Evolutionary conservation across 1,140 invertebrate species (phyloP).

Genomic region (Apis cerana): DNA sequence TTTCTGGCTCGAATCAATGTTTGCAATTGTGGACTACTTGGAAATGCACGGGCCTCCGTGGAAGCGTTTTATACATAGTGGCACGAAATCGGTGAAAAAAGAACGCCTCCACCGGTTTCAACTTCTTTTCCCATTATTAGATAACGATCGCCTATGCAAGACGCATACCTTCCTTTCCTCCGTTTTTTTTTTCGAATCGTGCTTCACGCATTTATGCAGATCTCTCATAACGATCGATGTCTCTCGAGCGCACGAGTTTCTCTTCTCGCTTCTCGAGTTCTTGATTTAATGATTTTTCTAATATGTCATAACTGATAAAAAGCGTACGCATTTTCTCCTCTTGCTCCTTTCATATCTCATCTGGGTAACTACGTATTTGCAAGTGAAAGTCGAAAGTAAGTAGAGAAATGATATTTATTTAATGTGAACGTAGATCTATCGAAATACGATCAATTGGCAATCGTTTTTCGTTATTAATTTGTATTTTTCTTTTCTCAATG

Average conservation of each 20-base stretch:
- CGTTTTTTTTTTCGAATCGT: background rate
- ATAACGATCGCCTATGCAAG: conserved; percentile 21
- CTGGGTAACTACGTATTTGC: too few relatives aligned
- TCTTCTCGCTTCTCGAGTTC: background rate
- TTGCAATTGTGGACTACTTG: conserved; percentile 43
- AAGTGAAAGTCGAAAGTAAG: too few relatives aligned
- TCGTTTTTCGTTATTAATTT: too few relatives aligned
- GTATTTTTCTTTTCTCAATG: too few relatives aligned
- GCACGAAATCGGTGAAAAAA: conserved; percentile 23
- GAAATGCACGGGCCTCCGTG: conserved; percentile 23
- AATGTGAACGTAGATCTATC: too few relatives aligned
- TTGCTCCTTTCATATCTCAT: too few relatives aligned
- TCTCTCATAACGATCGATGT: background rate
- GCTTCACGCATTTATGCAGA: background rate
- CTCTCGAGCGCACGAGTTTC: background rate
- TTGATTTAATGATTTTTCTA: background rate
- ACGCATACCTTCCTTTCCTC: conserved; percentile 4
- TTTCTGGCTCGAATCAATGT: conserved; percentile 46
- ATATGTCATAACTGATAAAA: background rate
- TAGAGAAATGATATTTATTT: too few relatives aligned
- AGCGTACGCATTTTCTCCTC: too few relatives aligned
- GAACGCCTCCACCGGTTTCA: background rate
- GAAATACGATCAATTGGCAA: too few relatives aligned
- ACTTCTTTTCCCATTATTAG: conserved; percentile 27
- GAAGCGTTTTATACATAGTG: conserved; percentile 11